Percentiles rank a stretch among this genome's conserved stretches.
Evolutionary conservation across 2,888 invertebrate species (phyloP).

Genomic region (Cataglyphis livida): DNA sequence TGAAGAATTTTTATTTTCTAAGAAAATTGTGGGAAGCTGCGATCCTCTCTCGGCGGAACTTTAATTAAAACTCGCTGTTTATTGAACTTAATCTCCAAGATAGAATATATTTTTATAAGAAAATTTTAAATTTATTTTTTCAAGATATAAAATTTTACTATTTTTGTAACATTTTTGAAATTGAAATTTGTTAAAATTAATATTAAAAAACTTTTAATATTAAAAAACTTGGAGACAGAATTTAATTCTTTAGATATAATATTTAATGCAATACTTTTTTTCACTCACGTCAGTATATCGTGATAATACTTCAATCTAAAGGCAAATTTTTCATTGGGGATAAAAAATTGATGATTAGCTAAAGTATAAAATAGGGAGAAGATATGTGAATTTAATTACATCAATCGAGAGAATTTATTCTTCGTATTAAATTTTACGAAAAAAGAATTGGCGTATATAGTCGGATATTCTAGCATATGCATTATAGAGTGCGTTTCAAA

Average conservation of each 20-base stretch:
- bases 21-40: background rate
- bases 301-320: background rate
- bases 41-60: slow-evolving; percentile 13
- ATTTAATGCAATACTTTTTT: background rate
- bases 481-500: background rate
- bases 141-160: background rate
- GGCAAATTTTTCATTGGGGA: background rate
- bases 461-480: background rate
- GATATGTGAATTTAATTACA: background rate
- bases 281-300: background rate
- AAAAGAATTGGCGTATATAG: background rate
- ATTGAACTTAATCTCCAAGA: slow-evolving; percentile 26
- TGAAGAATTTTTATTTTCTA: slow-evolving; percentile 19
- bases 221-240: background rate
- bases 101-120: slow-evolving; percentile 5
- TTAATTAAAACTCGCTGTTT: slow-evolving; percentile 13
- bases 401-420: background rate
- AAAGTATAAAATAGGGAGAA: background rate
- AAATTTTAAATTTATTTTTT: slow-evolving; percentile 35
- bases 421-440: background rate
- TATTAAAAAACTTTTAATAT: background rate
- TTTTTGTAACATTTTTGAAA: background rate
- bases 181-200: background rate
- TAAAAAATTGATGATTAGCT: background rate
- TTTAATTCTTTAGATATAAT: background rate